Evolutionary conservation across 1,140 invertebrate species (phyloP), one percentile per base, ranked within the genome.

Genomic region (Chionoecetes opilio): DNA sequence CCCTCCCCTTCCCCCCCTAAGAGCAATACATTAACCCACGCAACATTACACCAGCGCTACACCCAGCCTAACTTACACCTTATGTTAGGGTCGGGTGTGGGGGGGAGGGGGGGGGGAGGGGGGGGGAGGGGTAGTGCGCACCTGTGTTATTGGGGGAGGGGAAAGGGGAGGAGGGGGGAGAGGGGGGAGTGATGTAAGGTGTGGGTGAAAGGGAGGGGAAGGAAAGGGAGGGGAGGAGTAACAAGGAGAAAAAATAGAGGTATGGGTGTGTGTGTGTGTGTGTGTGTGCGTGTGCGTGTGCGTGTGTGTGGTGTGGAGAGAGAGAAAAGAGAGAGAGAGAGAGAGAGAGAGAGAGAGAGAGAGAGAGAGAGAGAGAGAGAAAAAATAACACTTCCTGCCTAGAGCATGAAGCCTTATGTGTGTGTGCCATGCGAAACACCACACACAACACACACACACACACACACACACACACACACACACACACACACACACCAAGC

Each of bases 381-480:
- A 32, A 38, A 38, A 26, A 87, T 8, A 32, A 34, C 37, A 38
- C 37, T 75, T 75, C 63, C 63, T 75, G 21, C 63, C 63, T 53
- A 53, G 2, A 21, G n/a, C 63, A 75, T 75, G 11, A n/a, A 75
- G 6, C n/a, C 63, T 75, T 21, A 75, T 21, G 6, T 21, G n/a
- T 21, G 21, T 21, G 6, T 5, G n/a, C 14, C n/a, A n/a, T n/a
- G n/a, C n/a, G n/a, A 75, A n/a, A n/a, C n/a, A n/a, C n/a, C 34
- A 41, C 46, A 53, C 37, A 53, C 11, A 53, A 91, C 89, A 91
- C 89, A 91, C 89, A 91, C 89, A 91, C 89, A 91, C 35, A 91
- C 89, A 46, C 37, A 91, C 89, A 91, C 35, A 91, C 89, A 91
- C 21, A 26, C 41, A 53, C 37, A 91, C 37, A 17, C 26, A 32